These are phyloP conservation scores for Phragmatobia fuliginosa DNA, from an alignment of 2,888 invertebrate genomes.

Conservation along the genomic window DNA sequence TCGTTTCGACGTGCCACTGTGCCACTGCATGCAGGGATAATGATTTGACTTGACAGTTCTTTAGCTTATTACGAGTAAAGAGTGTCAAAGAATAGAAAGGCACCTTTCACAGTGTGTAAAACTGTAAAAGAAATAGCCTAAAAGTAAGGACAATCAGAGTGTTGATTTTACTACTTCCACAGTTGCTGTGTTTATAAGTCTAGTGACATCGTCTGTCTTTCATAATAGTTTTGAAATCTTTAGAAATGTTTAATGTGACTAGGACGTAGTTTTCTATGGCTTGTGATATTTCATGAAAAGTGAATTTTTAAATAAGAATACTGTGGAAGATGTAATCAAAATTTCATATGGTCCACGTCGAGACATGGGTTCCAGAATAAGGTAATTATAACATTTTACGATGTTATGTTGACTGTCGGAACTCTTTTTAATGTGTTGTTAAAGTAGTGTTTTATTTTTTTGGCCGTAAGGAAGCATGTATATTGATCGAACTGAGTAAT, in stretches of 20 bases:
- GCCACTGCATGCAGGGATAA: not conserved
- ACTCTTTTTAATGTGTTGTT: not conserved
- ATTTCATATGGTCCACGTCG: slow-evolving; percentile 72
- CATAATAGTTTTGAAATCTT: slow-evolving; percentile 61
- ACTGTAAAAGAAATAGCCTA: slow-evolving; percentile 6
- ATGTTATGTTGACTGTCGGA: not conserved
- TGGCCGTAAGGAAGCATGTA: not conserved
- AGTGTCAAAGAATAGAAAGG: slow-evolving; percentile 7
- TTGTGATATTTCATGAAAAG: slow-evolving; percentile 71
- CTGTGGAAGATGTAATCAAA: slow-evolving; percentile 72
- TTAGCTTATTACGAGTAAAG: slow-evolving; percentile 4
- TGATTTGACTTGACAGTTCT: slow-evolving; percentile 1
- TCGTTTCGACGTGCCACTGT: not conserved
- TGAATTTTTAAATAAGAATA: slow-evolving; percentile 53
- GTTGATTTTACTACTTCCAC: not conserved
- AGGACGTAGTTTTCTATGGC: slow-evolving; percentile 71
- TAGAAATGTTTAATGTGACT: slow-evolving; percentile 56
- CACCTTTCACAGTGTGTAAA: not conserved
- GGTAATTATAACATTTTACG: slow-evolving; percentile 61
- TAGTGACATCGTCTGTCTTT: slow-evolving; percentile 54
- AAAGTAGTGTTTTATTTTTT: not conserved
- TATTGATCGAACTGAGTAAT: not conserved
- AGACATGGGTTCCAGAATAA: slow-evolving; percentile 84
- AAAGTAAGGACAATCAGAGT: slow-evolving; percentile 1
- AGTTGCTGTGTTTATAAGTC: slow-evolving; percentile 1